Conservation (phyloP, 2,797 vertebrate species). For the Darevskia mixta region DNA sequence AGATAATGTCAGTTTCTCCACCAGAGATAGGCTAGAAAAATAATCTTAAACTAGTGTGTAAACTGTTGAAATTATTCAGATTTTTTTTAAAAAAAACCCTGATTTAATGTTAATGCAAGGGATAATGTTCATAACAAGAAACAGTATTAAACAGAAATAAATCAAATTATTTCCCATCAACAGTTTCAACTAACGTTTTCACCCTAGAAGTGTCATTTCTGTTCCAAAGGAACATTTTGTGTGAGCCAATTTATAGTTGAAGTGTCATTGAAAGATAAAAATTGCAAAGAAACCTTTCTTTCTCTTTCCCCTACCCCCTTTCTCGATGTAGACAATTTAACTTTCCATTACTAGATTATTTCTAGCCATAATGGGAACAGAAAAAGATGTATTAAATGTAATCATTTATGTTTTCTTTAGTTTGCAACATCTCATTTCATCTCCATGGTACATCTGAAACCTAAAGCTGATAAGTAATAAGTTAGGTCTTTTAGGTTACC, state of each 20-base stretch:
- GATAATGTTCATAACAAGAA: constrained; percentile 1
- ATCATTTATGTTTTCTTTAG: not conserved
- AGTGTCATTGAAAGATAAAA: not conserved
- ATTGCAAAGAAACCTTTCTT: not conserved
- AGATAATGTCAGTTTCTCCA: constrained; percentile 1
- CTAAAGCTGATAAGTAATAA: not conserved
- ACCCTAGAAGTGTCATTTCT: not conserved
- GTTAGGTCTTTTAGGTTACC: not conserved
- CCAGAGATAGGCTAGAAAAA: constrained; percentile 16
- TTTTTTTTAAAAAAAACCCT: not conserved
- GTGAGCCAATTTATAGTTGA: not conserved
- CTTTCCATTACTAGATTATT: not conserved
- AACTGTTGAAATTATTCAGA: not conserved
- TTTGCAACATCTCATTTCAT: not conserved
- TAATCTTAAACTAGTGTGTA: not conserved
- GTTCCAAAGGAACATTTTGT: constrained; percentile 32
- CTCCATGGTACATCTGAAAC: constrained; percentile 8
- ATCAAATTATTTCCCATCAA: not conserved
- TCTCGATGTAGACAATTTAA: constrained; percentile 8
- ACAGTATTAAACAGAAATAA: not conserved
- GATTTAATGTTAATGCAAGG: constrained; percentile 24
- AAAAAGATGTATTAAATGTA: constrained; percentile 4
- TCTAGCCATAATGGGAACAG: constrained; percentile 4
- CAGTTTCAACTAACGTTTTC: not conserved
- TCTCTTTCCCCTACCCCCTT: not conserved